Base-by-base conservation (phyloP, 1,140 invertebrate species). In the Papilio polytes region DNA sequence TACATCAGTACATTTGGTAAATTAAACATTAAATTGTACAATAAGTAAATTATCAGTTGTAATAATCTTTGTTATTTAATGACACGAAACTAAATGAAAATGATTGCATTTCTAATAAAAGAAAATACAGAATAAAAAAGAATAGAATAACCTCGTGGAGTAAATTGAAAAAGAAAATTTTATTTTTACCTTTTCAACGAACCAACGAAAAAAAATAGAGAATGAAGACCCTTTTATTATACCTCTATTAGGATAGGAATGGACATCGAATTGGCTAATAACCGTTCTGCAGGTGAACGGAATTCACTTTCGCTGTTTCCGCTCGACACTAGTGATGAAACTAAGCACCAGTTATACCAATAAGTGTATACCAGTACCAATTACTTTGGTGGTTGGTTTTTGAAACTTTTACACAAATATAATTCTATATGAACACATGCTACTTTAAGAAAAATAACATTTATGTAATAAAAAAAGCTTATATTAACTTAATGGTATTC, bases 231-330 rank as follows among this genome's bases (percentile, higher is more conserved):
- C 88, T 91, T 94, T 94, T 94, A 94, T 94, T 94, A 91, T 88
- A 88, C 91, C 88, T 94, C 92, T 94, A 94, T 94, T 94, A 94
- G 92, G 92, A 91, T 86, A 88, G 90, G 87, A 93, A 93, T 92
- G 90, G 90, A 81, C 90, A 90, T 93, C 89, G 89, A 93, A 94
- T 94, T 91, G 93, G 92, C 91, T 94, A 94, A 94, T 94, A 94
- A 94, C 92, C 88, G 92, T 93, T 89, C 92, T 93, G 94, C 92
- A 94, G 93, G 93, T 94, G 92, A 92, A 94, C 91, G 89, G 91
- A 94, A 94, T 94, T 93, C 91, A 94, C 93, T 94, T 92, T 86
- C 86, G 82, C 80, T 85, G 83, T 82, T 89, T 85, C 84, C 84
- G 84, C 84, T 80, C 78, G 70, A 74, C 22, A 41, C 22, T 87